Evolutionary conservation across 2,113 vertebrate species (phyloP), one percentile per base, ranked within the genome.

Genomic region (Rhipidura dahli): DNA sequence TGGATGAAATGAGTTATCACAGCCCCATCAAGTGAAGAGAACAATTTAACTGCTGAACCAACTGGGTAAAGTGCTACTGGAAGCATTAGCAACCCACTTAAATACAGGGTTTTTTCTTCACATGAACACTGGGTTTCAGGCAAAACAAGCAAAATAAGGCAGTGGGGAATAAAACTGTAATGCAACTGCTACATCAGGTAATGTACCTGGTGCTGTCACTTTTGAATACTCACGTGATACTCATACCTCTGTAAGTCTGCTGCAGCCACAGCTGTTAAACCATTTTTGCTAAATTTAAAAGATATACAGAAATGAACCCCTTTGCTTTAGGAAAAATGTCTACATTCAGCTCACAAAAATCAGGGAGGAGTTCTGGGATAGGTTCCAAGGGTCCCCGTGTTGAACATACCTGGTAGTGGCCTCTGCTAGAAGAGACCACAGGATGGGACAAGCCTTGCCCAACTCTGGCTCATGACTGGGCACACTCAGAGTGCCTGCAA

Each of bases 71-170:
- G 69, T 42, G 63, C 53, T 66, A 61, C 51, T 37, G 42, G 47
- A 91, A 83, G 68, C 50, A 94, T 26, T 18, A 70, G 71, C 45
- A 83, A 78, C 51, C 31, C 64, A 60, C 40, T 66, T 81, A 85
- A 71, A 83, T 31, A 20, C 1, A 47, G 39, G 49, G 20, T 0
- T 33, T 70, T 72, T 75, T 37, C 65, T 44, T n/a, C 60, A 49
- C 21, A 31, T 7, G 31, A 91, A n/a, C 54, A 24, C 39, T 45
- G 84, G 22, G 15, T 75, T 92, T 90, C 54, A 69, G 6, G 42
- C 56, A 87, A 84, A 94, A 70, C 82, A 91, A 75, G 50, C 57
- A 88, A 77, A 94, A 84, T 81, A 90, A 66, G 49, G 26, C 68
- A 90, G 27, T 2, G 23, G 49, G 50, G 77, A 87, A 84, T 51